Percentiles rank a stretch among this genome's conserved stretches.
Conservation (phyloP, 2,888 invertebrate genomes). For the Oxyteleia sp. region DNA sequence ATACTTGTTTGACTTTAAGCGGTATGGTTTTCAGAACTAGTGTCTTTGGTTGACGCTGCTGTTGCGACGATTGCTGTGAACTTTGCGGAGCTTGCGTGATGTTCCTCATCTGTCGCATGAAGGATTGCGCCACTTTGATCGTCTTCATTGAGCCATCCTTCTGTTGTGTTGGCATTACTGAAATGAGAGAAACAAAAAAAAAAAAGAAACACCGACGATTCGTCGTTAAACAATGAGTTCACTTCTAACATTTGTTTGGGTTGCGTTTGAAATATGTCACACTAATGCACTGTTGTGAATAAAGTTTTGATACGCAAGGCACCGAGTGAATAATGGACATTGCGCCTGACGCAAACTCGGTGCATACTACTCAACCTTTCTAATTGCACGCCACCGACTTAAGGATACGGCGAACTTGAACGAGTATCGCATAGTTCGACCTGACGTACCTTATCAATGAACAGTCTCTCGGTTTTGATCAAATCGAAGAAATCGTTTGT, state of each 20-base stretch:
- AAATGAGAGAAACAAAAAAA: constrained; percentile 29
- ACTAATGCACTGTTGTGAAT: constrained; percentile 43
- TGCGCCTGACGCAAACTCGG: constrained; percentile 42
- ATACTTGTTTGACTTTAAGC: constrained; percentile 84
- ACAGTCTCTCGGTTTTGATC: too few species aligned
- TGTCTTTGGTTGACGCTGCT: constrained; percentile 83
- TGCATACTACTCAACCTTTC: constrained; percentile 30
- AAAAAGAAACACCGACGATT: too few species aligned
- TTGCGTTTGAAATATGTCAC: too few species aligned
- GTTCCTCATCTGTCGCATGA: constrained; percentile 83
- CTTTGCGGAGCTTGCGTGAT: constrained; percentile 76
- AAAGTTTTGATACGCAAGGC: constrained; percentile 55
- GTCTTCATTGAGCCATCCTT: constrained; percentile 79
- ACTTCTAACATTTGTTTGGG: too few species aligned
- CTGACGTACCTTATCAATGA: too few species aligned
- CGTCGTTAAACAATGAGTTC: too few species aligned
- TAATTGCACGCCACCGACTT: constrained; percentile 7
- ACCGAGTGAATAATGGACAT: background rate
- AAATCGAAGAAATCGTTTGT: too few species aligned
- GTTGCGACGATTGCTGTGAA: constrained; percentile 77
- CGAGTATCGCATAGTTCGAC: too few species aligned
- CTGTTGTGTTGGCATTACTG: constrained; percentile 80
- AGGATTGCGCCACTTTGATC: constrained; percentile 83
- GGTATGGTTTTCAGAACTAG: constrained; percentile 85
- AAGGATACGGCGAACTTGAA: too few species aligned